Base-by-base conservation (phyloP, 2,797 vertebrate species). In the Loris lydekkerianus region DNA sequence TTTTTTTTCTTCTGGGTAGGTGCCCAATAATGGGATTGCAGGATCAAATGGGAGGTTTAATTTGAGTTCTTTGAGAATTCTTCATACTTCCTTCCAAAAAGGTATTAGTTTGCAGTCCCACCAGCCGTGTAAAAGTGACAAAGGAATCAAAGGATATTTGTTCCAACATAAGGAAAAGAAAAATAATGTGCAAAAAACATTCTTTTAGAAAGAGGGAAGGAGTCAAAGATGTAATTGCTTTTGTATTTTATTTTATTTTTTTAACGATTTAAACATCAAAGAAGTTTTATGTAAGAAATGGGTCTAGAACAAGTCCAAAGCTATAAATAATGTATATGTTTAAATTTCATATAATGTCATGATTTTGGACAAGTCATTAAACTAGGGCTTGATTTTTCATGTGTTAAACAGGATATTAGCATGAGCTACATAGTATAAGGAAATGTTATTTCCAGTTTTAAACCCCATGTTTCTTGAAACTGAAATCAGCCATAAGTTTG, bases 391-490 rank as follows among this genome's bases (percentile, higher is more conserved):
- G 1, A 0, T 34, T 96, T 96, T 96, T 75, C 23, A 29, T 67
- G 93, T 89, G 8, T 72, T 94, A 37, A 94, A 84, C 2, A 60
- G 18, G n/a, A 46, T 63, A 10, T 73, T 89, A 83, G 8, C n/a
- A 53, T 75, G 78, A 89, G 14, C 6, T 86, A 53, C 49, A 53
- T 53, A 53, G 49, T 53, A 27, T 43, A 60, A 81, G n/a, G n/a
- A 40, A 77, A n/a, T 81, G 3, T 49, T 69, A 81, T 58, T 91
- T 76, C 20, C 7, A 23, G 10, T 91, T 86, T 78, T 92, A 75
- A 83, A 72, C 86, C 25, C 6, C 11, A 29, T 58, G 9, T 65
- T 80, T 65, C 67, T 85, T 96, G 13, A 86, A 95, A 94, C 81
- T 91, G 72, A 89, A 27, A 65, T 89, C 31, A 58, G 4, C 37